Evolutionary conservation across 2,113 vertebrate species (phyloP), one percentile per base, ranked within the genome.

Genomic region (Bathybates hornii): DNA sequence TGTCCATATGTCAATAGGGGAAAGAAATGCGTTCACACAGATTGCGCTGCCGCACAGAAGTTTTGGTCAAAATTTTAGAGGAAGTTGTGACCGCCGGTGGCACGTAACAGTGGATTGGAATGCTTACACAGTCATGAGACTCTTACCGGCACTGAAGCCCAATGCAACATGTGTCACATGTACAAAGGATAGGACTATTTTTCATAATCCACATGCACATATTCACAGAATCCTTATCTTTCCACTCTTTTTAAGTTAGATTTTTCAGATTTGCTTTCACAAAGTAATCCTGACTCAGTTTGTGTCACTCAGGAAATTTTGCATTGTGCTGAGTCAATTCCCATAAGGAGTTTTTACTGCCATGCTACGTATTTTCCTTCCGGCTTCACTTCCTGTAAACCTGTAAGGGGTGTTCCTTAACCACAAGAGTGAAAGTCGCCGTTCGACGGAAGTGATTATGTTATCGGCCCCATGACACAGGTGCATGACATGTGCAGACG

Each of bases 341-440:
- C 91, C 89, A 84, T 52, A 7, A 92, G 86, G 82, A 68, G 16
- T 94, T 91, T 87, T 89, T 89, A 57, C 45, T 85, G 68, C 79
- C 85, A 21, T 66, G 11, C 56, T 66, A 32, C 19, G 52, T 87
- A 32, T 91, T 91, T 90, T 87, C 85, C 90, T 95, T 95, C 95
- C 87, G 89, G 91, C 61, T 80, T 14, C 19, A 57, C 94, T 96
- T 96, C 95, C 95, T 96, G 95, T 95, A 95, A 96, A 52, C 82
- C 83, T 78, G 63, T 21, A 11, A 21, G 82, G 84, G 56, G 24
- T 66, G 86, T 89, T 84, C 48, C 87, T 91, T 76, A 41, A 9
- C 19, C 6, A 5, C 68, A 57, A 68, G 21, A 91, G 90, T 91
- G 90, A 95, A 93, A 95, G 94, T 92, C 45, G 61, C 83, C 32